Conservation (phyloP, 1,140 invertebrate species). For the Pogonomyrmex barbatus region DNA sequence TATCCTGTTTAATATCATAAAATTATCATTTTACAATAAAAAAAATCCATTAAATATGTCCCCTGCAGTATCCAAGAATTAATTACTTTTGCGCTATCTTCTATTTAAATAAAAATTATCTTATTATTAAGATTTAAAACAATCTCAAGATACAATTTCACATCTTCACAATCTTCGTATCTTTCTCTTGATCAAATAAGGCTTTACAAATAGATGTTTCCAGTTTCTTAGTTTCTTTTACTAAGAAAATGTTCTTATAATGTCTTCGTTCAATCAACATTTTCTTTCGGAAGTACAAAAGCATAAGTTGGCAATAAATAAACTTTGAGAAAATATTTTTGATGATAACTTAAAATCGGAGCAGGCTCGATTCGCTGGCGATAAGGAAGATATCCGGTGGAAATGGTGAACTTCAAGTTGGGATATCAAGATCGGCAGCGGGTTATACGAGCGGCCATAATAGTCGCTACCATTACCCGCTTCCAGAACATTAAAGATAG, state of each 20-base stretch:
- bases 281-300: not conserved
- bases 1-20: not conserved
- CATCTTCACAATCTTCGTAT: not conserved
- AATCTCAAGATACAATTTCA: not conserved
- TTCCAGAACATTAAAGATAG: constrained; percentile 84
- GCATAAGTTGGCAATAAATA: not conserved
- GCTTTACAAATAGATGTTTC: not conserved
- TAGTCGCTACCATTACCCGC: constrained; percentile 79
- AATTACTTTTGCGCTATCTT: not conserved
- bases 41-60: not conserved
- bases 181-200: not conserved
- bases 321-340: not conserved
- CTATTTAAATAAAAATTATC: not conserved
- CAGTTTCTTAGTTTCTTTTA: no score
- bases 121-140: not conserved
- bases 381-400: constrained; percentile 38
- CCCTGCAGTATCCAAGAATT: not conserved
- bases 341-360: not conserved
- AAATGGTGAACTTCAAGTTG: constrained; percentile 40
- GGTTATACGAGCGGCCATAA: constrained; percentile 84
- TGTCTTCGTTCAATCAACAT: not conserved
- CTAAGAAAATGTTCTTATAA: not conserved
- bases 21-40: not conserved
- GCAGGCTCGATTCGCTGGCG: not conserved
- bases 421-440: constrained; percentile 84